Evolutionary conservation across 37 sponge, comb jelly and placozoan species (phyloP).

Genomic region (Spongilla lacustris): DNA sequence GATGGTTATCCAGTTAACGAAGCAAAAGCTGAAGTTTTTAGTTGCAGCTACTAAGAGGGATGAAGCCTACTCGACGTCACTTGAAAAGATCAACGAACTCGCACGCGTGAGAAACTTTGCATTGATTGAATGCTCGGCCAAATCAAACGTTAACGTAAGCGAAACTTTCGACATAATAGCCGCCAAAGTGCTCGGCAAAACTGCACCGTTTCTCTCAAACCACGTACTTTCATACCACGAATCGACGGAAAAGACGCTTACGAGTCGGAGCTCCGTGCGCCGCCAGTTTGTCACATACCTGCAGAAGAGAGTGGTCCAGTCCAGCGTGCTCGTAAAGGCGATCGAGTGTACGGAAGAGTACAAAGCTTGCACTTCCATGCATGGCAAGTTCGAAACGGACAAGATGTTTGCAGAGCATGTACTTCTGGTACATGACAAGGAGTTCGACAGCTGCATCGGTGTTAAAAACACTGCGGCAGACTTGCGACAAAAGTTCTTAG

Average conservation of each 20-base stretch:
- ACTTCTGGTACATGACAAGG: neutral
- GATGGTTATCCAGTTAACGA: constrained; percentile 1
- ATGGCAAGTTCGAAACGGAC: constrained; percentile 3
- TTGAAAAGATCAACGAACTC: neutral
- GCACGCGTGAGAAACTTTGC: constrained; percentile 6
- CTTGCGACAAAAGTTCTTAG: constrained; percentile 6
- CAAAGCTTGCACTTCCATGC: neutral
- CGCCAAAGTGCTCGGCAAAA: constrained; percentile 7
- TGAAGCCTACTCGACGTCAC: neutral
- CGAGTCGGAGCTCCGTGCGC: neutral
- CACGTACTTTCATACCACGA: neutral
- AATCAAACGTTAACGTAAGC: constrained; percentile 15
- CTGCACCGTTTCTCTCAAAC: neutral
- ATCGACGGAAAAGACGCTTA: neutral
- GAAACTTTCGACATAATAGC: neutral
- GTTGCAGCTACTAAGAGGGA: constrained; percentile 46
- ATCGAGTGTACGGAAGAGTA: constrained; percentile 6
- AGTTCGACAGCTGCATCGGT: neutral
- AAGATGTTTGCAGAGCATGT: constrained; percentile 8
- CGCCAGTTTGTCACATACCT: constrained; percentile 4
- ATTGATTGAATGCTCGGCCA: constrained; percentile 28
- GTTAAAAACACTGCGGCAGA: neutral
- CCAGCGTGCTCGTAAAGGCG: neutral
- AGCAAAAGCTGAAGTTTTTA: neutral
- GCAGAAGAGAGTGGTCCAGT: neutral